Conservation (phyloP, 2,888 invertebrate genomes). For the Chrysodeixis includens region DNA sequence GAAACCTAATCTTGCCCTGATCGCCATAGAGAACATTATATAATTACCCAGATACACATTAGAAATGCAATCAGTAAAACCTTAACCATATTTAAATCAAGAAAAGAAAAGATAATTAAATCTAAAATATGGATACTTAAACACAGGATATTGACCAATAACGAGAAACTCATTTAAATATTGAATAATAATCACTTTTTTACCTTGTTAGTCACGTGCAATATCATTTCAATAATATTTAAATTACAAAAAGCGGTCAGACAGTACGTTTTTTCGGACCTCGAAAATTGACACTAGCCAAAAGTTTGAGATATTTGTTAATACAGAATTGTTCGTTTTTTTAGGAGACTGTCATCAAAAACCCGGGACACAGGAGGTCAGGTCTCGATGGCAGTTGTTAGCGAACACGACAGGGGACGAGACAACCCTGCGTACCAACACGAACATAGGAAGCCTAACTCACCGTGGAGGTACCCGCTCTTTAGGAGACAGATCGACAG, state of each 20-base stretch:
- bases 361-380: conserved; percentile 88
- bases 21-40: too few species aligned
- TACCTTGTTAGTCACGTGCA: too few species aligned
- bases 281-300: too few species aligned
- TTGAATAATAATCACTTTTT: background rate
- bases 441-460: conserved; percentile 90
- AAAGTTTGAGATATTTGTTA: too few species aligned
- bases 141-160: background rate
- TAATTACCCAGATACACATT: too few species aligned
- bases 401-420: conserved; percentile 86
- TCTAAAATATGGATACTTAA: too few species aligned
- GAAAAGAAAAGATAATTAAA: too few species aligned
- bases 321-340: conserved; percentile 37
- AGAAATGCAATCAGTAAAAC: too few species aligned
- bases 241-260: too few species aligned
- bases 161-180: background rate
- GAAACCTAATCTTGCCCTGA: too few species aligned
- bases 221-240: too few species aligned
- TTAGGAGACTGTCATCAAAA: conserved; percentile 92
- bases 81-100: too few species aligned
- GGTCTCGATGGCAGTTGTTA: conserved; percentile 83
- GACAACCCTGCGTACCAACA: conserved; percentile 92
- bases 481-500: conserved; percentile 85
- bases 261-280: conserved; percentile 6
- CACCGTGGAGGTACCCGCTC: conserved; percentile 93